Evolutionary conservation across 2,797 vertebrate genomes (phyloP), one percentile per base, ranked within the genome.

Genomic region (Mormyrus hasselquistii): DNA sequence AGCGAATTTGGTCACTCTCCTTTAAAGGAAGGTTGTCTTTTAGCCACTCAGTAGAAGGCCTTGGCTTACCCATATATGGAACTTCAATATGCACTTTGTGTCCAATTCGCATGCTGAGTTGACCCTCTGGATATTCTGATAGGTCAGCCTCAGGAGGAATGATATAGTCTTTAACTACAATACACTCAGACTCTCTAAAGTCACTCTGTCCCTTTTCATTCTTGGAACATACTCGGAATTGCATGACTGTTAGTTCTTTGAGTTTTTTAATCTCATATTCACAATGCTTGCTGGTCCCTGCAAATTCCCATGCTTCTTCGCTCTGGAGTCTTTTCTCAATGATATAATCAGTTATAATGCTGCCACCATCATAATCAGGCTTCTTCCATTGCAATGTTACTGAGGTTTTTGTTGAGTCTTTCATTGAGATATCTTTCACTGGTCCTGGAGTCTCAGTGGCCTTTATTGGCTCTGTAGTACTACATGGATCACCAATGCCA

Each of bases 361-460:
- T 99, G 53, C 98, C 98, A 47, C 98, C 98, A 90, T 99, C 98
- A 69, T 99, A 98, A 92, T 98, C 97, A 49, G 98, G 98, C 92
- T 99, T 99, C 92, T 93, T 95, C 98, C 98, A 99, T 91, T 97
- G 96, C 90, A 99, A 88, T 84, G 94, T 97, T 76, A 99, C 94
- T 57, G 99, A 99, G 10, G 96, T 97, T 94, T 99, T 99, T 87
- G 98, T 97, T 76, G 98, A 99, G 92, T 99, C 99, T 96, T 99
- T 99, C 97, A 99, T 97, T 52, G 95, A 92, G 52, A 99, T 92
- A 22, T 98, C 97, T 90, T 97, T 98, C 88, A 99, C 93, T 89
- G 97, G 97, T 92, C 97, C 98, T 88, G 98, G 98, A 62, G 96
- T 90, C 76, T 99, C 98, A 1, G 97, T 98, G 91, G 98, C 96